Evolutionary conservation across 2,888 invertebrate species (phyloP).

Genomic region (Pseudococcus longispinus): DNA sequence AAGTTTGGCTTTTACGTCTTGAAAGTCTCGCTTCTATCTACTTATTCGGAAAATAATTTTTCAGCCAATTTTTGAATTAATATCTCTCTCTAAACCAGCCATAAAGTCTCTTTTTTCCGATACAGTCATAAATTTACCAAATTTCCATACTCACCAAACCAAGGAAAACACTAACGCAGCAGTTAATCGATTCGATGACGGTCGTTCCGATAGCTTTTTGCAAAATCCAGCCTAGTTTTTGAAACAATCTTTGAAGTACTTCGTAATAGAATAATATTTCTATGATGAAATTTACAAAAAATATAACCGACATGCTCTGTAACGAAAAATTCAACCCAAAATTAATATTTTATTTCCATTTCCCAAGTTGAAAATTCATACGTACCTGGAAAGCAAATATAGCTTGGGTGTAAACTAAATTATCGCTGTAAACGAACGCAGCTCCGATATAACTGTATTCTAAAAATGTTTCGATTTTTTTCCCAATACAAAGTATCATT

Average conservation of each 20-base stretch:
- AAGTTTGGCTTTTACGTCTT: too few species aligned
- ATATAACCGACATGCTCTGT: slow-evolving; percentile 85
- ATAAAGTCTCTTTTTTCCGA: neutral
- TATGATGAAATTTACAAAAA: slow-evolving; percentile 91
- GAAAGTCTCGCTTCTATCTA: too few species aligned
- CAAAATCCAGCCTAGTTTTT: slow-evolving; percentile 80
- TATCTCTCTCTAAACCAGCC: neutral
- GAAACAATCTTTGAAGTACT: slow-evolving; percentile 83
- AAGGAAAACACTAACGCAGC: slow-evolving; percentile 92
- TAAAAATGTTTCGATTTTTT: slow-evolving; percentile 78
- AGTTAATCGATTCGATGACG: slow-evolving; percentile 91
- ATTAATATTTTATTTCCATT: neutral
- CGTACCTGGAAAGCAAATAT: slow-evolving; percentile 88
- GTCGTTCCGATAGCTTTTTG: slow-evolving; percentile 81
- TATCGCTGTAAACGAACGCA: slow-evolving; percentile 81
- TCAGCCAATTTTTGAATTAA: neutral
- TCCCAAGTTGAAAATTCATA: slow-evolving; percentile 56
- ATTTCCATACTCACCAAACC: slow-evolving; percentile 75
- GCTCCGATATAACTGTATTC: slow-evolving; percentile 81
- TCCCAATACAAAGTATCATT: slow-evolving; percentile 74
- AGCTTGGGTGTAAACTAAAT: slow-evolving; percentile 67
- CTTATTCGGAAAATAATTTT: too few species aligned
- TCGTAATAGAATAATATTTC: slow-evolving; percentile 89
- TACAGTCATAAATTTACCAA: neutral
- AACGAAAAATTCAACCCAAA: slow-evolving; percentile 59